phyloP scores from a whole-genome alignment of 2,113 vertebrate genomes.

The Paratilapia polleni region DNA sequence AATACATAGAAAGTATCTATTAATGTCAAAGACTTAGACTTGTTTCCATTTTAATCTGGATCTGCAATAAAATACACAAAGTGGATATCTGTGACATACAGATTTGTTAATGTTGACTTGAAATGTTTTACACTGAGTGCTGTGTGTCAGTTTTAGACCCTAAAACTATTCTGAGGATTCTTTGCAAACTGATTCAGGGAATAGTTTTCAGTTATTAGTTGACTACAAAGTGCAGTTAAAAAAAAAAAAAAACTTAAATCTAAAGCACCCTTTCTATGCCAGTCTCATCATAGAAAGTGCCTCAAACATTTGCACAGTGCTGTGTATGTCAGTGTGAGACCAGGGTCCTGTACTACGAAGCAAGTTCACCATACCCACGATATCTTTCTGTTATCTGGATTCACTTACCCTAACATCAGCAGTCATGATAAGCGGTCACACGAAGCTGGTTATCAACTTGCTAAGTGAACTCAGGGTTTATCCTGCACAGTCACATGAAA shows the following conservation, averaged over 20 bases:
- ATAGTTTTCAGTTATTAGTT: background rate
- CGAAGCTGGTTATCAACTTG: background rate
- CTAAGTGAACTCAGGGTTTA: background rate
- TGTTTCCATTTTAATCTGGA: background rate
- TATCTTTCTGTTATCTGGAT: no score
- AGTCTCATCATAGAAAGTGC: no score
- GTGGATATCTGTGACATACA: background rate
- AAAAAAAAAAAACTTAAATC: background rate
- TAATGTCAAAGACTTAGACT: background rate
- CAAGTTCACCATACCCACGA: no score
- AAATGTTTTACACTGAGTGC: rapidly evolving
- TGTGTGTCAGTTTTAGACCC: background rate
- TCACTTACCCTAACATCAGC: no score
- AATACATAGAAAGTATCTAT: background rate
- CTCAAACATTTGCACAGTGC: no score
- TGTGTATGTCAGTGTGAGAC: no score
- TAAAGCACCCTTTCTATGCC: background rate
- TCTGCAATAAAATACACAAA: background rate
- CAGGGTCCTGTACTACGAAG: no score
- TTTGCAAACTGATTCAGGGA: background rate
- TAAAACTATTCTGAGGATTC: background rate
- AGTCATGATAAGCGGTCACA: background rate
- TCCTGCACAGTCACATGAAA: background rate
- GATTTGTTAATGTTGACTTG: background rate
- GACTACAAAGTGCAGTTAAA: background rate